These are phyloP conservation scores for Numida meleagris DNA, from an alignment of 2,113 vertebrate species.

Conservation along the genomic window DNA sequence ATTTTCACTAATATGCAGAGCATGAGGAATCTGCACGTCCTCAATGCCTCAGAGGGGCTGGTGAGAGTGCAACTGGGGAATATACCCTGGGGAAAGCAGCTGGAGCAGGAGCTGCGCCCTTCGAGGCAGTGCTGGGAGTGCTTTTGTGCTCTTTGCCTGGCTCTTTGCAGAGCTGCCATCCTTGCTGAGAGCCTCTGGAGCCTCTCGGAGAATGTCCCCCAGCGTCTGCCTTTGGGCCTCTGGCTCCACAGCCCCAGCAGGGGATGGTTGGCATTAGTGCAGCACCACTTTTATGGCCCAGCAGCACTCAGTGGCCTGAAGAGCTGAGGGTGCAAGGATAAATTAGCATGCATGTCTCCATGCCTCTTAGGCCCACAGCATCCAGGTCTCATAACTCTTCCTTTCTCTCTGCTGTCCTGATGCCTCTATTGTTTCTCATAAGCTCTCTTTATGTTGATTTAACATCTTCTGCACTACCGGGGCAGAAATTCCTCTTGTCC, in stretches of 20 bases:
- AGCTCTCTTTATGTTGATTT: conserved; percentile 58
- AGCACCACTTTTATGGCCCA: background rate
- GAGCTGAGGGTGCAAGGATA: background rate
- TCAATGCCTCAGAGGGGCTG: background rate
- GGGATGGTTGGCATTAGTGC: background rate
- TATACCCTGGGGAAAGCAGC: rapidly evolving
- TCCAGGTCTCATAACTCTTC: conserved; percentile 35
- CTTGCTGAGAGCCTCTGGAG: background rate
- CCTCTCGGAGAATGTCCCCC: rapidly evolving
- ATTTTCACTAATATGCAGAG: background rate
- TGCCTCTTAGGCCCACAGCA: background rate
- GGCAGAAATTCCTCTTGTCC: conserved; percentile 32
- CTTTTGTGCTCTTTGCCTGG: background rate
- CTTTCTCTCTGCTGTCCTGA: conserved; percentile 21
- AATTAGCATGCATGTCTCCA: background rate
- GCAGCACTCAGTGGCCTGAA: rapidly evolving
- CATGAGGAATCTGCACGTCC: background rate
- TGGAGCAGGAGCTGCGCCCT: background rate
- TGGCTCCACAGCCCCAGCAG: rapidly evolving
- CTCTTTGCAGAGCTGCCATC: background rate
- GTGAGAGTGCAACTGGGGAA: background rate
- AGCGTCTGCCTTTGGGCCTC: background rate
- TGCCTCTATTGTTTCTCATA: conserved; percentile 57
- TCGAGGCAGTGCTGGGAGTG: background rate
- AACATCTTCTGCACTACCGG: conserved; percentile 11